These are phyloP conservation scores for Drosophila dives DNA, from an alignment of 2,888 invertebrate genomes.

Conservation along the genomic window DNA sequence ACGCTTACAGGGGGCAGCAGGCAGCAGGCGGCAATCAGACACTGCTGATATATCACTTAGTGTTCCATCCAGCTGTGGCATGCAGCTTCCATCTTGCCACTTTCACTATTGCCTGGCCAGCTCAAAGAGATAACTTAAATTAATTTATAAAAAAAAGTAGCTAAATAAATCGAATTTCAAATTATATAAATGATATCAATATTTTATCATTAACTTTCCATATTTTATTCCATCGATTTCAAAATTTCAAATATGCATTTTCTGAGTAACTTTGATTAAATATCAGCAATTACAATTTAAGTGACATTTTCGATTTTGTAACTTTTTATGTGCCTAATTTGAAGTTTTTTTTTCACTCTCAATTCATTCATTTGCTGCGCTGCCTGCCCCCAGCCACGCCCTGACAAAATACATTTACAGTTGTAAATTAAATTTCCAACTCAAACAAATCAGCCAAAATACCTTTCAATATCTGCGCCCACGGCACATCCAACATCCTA, in stretches of 20 bases:
- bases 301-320: slow-evolving; percentile 18
- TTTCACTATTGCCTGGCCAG: slow-evolving; percentile 13
- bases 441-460: slow-evolving; percentile 79
- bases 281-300: slow-evolving; percentile 25
- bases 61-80: slow-evolving; percentile 48
- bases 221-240: too few relatives aligned
- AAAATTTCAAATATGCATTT: background rate
- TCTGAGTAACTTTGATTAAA: slow-evolving; percentile 5
- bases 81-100: slow-evolving; percentile 15
- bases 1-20: slow-evolving; percentile 27
- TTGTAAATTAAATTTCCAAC: slow-evolving; percentile 78
- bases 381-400: background rate
- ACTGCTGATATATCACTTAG: slow-evolving; percentile 58
- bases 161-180: background rate
- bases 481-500: slow-evolving; percentile 42
- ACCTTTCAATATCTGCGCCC: slow-evolving; percentile 77
- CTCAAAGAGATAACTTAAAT: background rate
- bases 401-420: slow-evolving; percentile 69
- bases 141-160: background rate
- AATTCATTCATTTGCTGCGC: background rate
- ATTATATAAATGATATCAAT: background rate
- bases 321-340: slow-evolving; percentile 7
- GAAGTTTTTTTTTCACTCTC: slow-evolving; percentile 2
- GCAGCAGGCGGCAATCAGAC: slow-evolving; percentile 1
- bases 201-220: background rate